Evolutionary conservation across 1,140 invertebrate genomes (phyloP).

Genomic region (Calephelis nemesis): DNA sequence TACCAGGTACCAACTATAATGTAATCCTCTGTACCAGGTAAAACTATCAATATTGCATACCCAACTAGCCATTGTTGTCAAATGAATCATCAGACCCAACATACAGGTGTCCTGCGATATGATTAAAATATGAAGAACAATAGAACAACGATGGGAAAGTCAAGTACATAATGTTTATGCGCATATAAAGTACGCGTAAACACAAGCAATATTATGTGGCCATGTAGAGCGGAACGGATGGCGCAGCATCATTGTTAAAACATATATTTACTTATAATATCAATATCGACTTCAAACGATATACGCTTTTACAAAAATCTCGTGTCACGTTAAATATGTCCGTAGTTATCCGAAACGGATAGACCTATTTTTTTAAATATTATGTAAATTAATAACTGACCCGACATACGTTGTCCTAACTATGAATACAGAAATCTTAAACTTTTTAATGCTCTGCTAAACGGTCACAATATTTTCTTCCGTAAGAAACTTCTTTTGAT

Average conservation of each 20-base stretch:
- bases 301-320: neutral
- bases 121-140: conserved; percentile 21
- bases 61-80: conserved; percentile 5
- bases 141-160: conserved; percentile 25
- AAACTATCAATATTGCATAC: neutral
- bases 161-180: conserved; percentile 14
- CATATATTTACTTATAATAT: conserved; percentile 12
- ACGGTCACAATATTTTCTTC: too few relatives aligned
- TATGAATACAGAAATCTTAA: too few relatives aligned
- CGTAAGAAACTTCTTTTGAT: too few relatives aligned
- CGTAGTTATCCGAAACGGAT: neutral
- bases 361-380: neutral
- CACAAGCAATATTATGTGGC: neutral
- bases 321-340: too few relatives aligned
- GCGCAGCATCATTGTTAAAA: neutral
- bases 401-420: too few relatives aligned
- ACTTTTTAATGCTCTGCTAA: too few relatives aligned
- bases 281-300: neutral
- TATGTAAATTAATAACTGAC: too few relatives aligned
- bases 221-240: conserved; percentile 10
- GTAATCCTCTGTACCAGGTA: neutral
- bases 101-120: conserved; percentile 17
- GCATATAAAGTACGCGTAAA: conserved; percentile 7
- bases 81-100: neutral
- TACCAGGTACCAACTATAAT: neutral